A percentile compares a stretch with the other conserved stretches of the same genome.
Evolutionary conservation across 2,797 vertebrate genomes (phyloP).

Genomic region (Knipowitschia caucasica): DNA sequence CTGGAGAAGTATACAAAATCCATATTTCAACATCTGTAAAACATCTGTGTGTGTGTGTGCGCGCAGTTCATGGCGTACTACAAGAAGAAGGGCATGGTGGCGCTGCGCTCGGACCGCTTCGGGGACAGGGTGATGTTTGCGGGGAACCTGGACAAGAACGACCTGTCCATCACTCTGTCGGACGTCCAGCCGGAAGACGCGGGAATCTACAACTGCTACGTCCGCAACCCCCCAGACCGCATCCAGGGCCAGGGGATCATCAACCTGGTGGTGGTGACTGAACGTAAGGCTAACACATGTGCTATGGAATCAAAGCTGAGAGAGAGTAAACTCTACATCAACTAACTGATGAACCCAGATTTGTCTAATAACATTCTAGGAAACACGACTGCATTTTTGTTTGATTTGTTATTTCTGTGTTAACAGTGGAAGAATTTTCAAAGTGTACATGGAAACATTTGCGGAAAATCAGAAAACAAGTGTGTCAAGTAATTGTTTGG

Average conservation of each 20-base stretch:
- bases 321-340: too few species aligned
- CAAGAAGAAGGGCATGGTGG: conserved; percentile 80
- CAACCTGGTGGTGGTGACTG: conserved; percentile 81
- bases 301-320: too few species aligned
- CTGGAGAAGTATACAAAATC: fast-evolving
- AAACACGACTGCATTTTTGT: too few species aligned
- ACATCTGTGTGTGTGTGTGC: not conserved
- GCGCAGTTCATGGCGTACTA: conserved; percentile 85
- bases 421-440: too few species aligned
- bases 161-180: conserved; percentile 87
- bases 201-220: conserved; percentile 89
- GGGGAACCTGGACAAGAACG: conserved; percentile 89
- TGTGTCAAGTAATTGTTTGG: too few species aligned
- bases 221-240: conserved; percentile 92
- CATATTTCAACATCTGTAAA: conserved; percentile 8
- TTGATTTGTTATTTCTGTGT: too few species aligned
- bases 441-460: too few species aligned
- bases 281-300: conserved; percentile 77
- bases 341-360: too few species aligned
- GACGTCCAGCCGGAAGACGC: conserved; percentile 85
- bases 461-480: too few species aligned
- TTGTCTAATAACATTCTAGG: too few species aligned
- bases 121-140: conserved; percentile 87
- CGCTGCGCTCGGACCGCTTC: conserved; percentile 79
- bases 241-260: conserved; percentile 83